Conservation (phyloP, 2,797 vertebrate species). For the Sebastes vulpes region DNA sequence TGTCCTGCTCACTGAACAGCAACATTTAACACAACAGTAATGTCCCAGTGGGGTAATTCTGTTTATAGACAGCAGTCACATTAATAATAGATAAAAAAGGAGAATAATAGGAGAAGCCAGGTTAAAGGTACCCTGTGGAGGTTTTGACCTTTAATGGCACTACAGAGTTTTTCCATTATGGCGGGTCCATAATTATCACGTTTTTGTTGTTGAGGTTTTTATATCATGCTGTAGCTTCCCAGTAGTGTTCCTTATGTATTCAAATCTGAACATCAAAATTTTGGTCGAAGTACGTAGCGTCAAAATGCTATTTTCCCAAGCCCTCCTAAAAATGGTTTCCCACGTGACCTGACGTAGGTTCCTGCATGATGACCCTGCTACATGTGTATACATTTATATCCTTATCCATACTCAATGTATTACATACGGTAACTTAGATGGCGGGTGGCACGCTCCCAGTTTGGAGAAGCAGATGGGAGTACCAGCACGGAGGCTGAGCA, state of each 20-base stretch:
- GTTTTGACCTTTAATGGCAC: not conserved
- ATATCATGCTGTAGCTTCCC: not conserved
- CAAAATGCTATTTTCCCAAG: no score
- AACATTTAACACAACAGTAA: not conserved
- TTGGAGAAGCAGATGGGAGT: no score
- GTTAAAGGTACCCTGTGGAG: not conserved
- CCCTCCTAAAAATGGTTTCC: no score
- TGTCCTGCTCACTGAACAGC: not conserved
- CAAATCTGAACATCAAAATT: no score
- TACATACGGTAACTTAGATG: no score
- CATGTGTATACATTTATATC: no score
- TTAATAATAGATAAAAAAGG: not conserved
- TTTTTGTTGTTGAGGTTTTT: no score
- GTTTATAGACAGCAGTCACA: not conserved
- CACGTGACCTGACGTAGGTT: no score
- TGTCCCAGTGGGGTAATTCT: not conserved
- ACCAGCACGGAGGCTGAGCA: accelerated
- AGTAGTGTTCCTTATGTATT: not conserved
- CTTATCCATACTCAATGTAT: no score
- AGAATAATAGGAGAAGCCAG: not conserved
- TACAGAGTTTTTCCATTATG: not conserved
- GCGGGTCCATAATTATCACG: not conserved
- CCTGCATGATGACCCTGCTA: no score
- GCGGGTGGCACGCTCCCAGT: accelerated
- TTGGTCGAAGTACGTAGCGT: no score